These are phyloP conservation scores for Chrysochloris asiatica DNA, from an alignment of 2,113 vertebrate species.

Conservation along the genomic window DNA sequence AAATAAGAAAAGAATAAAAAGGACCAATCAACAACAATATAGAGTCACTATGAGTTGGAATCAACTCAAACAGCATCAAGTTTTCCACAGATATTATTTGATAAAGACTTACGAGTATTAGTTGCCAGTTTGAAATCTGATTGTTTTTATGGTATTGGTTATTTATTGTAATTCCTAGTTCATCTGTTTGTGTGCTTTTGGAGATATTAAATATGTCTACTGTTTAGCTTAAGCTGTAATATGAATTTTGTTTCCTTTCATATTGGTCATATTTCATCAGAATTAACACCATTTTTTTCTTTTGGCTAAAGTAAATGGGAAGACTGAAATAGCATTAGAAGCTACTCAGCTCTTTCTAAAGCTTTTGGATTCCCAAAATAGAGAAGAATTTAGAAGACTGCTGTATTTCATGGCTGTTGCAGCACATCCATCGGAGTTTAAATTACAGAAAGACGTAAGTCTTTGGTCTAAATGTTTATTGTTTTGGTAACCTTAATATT, in stretches of 20 bases:
- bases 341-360: constrained; percentile 95
- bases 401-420: constrained; percentile 96
- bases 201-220: constrained; percentile 31
- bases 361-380: constrained; percentile 90
- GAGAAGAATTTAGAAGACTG: constrained; percentile 95
- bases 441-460: constrained; percentile 93
- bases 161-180: constrained; percentile 40
- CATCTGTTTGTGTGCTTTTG: constrained; percentile 54
- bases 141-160: neutral
- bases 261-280: constrained; percentile 20
- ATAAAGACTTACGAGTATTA: neutral
- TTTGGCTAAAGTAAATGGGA: constrained; percentile 92
- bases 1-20: too few relatives aligned
- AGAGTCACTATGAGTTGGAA: neutral
- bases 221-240: constrained; percentile 10
- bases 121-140: neutral
- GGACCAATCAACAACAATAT: too few relatives aligned
- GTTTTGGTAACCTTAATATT: constrained; percentile 20
- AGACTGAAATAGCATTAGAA: constrained; percentile 93
- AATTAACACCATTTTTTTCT: constrained; percentile 65
- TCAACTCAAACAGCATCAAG: neutral
- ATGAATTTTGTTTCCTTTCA: constrained; percentile 45
- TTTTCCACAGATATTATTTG: neutral
- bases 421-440: constrained; percentile 89
- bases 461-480: constrained; percentile 19